phyloP scores from a whole-genome alignment of 2,888 invertebrate genomes.

The Caenorhabditis panamensis region DNA sequence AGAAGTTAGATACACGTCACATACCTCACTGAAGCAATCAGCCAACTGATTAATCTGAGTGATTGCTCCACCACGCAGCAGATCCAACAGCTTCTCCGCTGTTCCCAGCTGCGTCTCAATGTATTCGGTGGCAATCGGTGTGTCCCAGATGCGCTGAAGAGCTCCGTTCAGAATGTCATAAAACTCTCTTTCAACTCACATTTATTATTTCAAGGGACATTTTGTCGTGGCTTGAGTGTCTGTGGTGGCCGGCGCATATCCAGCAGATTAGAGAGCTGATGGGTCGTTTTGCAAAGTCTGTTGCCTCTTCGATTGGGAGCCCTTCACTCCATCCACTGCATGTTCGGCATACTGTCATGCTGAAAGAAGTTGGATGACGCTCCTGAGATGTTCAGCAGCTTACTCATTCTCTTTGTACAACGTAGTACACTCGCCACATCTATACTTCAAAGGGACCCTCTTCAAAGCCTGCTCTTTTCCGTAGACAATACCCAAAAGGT shows the following conservation, averaged over 20 bases:
- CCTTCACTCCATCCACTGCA: constrained; percentile 29
- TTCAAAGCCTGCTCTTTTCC: constrained; percentile 16
- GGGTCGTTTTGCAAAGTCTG: constrained; percentile 29
- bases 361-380: constrained; percentile 2
- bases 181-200: not conserved
- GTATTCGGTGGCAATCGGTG: constrained; percentile 19
- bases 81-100: constrained; percentile 11
- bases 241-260: not conserved
- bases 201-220: constrained; percentile 6
- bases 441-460: constrained; percentile 1
- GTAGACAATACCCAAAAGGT: constrained; percentile 11
- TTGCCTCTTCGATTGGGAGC: not conserved
- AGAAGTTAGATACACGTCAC: not conserved
- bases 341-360: constrained; percentile 29
- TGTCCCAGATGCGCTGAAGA: constrained; percentile 25
- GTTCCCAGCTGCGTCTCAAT: constrained; percentile 22
- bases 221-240: not conserved
- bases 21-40: constrained; percentile 6
- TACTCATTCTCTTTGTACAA: constrained; percentile 14
- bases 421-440: not conserved
- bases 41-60: constrained; percentile 13
- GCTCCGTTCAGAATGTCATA: not conserved
- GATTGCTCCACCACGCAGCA: constrained; percentile 4
- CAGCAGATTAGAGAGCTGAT: constrained; percentile 11
- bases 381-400: not conserved